These are phyloP conservation scores for Heliconius himera DNA, from an alignment of 1,140 invertebrate genomes.

Conservation along the genomic window DNA sequence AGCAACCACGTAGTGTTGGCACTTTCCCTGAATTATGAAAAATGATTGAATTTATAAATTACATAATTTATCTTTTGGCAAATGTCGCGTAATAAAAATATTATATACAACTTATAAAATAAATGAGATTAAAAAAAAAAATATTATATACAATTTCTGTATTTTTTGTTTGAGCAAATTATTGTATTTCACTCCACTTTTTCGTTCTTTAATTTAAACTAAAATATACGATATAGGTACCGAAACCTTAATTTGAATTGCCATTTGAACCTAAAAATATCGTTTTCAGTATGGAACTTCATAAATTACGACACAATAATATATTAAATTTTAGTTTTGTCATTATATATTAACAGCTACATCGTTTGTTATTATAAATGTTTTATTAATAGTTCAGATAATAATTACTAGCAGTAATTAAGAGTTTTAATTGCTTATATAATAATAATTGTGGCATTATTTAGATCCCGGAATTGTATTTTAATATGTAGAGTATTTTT, in stretches of 20 bases:
- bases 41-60: too few relatives aligned
- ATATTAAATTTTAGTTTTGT: background rate
- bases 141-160: too few relatives aligned
- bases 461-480: background rate
- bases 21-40: too few relatives aligned
- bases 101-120: too few relatives aligned
- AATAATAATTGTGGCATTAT: background rate
- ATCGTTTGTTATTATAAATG: background rate
- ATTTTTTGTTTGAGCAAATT: too few relatives aligned
- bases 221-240: background rate
- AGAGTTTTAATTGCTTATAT: background rate
- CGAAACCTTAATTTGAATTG: background rate
- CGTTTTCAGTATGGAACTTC: too few relatives aligned
- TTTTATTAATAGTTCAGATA: conserved; percentile 4
- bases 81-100: too few relatives aligned
- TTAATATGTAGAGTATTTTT: background rate
- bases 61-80: too few relatives aligned
- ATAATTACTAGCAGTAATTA: background rate
- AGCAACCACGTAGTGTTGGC: too few relatives aligned
- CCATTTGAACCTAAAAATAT: background rate
- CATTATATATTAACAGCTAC: background rate
- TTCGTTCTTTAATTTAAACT: background rate
- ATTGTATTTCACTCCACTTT: too few relatives aligned
- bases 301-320: background rate
- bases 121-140: too few relatives aligned